phyloP scores from a whole-genome alignment of 2,797 vertebrate species.

The Hypotaenidia philippensis region DNA sequence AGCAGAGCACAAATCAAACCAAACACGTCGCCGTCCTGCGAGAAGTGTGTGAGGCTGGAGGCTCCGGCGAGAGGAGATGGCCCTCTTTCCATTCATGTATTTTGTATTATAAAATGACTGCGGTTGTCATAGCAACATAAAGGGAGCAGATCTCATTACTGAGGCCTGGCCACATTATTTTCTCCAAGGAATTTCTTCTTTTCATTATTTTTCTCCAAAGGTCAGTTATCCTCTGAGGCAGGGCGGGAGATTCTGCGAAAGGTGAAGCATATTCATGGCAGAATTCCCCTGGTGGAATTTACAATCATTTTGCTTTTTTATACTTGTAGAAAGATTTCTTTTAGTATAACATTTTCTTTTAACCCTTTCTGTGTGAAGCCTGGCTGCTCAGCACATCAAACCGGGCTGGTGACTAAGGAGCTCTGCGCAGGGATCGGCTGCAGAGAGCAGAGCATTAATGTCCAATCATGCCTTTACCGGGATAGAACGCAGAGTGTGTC shows the following conservation, averaged over 20 bases:
- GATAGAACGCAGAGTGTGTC: not conserved
- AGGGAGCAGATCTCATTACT: constrained; percentile 98
- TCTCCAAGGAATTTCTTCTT: constrained; percentile 93
- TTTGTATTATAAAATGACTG: constrained; percentile 92
- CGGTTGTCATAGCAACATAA: constrained; percentile 91
- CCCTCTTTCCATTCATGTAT: constrained; percentile 89
- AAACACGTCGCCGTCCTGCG: not conserved
- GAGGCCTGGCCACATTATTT: constrained; percentile 92
- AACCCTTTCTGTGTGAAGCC: constrained; percentile 75
- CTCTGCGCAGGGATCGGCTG: not conserved
- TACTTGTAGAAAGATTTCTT: constrained; percentile 77
- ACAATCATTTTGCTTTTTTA: constrained; percentile 91
- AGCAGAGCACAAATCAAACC: constrained; percentile 14
- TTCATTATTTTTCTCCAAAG: constrained; percentile 94
- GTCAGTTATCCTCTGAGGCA: constrained; percentile 96
- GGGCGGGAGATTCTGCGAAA: constrained; percentile 90
- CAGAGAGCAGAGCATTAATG: not conserved
- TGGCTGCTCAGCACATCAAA: not conserved
- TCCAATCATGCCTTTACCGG: constrained; percentile 16
- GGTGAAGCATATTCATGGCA: constrained; percentile 92
- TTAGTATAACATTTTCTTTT: constrained; percentile 75
- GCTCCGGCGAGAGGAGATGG: constrained; percentile 80
- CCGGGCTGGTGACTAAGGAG: not conserved
- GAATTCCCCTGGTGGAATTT: constrained; percentile 88
- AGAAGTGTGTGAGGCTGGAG: constrained; percentile 45